These are phyloP conservation scores for Poeciliopsis presidionis DNA, from an alignment of 2,797 vertebrate genomes.

Conservation along the genomic window DNA sequence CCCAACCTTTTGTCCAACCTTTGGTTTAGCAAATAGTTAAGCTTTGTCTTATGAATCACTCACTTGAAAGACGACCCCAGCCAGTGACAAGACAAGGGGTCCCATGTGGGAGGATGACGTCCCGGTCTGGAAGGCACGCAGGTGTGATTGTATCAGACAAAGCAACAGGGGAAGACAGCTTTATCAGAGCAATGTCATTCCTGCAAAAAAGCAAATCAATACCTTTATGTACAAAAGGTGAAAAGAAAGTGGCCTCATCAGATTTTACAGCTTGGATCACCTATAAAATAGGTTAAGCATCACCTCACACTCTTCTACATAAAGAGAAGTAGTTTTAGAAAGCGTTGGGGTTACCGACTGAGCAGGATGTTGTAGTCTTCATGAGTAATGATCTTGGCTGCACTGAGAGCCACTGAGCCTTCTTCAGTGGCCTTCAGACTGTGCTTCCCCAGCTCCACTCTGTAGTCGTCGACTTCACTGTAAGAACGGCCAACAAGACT, in stretches of 20 bases:
- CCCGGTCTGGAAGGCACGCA: conserved; percentile 75
- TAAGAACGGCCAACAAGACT: conserved; percentile 24
- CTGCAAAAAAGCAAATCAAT: conserved; percentile 35
- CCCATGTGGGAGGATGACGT: conserved; percentile 63
- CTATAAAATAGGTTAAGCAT: neutral
- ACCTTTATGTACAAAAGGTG: neutral
- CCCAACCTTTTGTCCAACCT: neutral
- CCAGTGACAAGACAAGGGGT: conserved; percentile 82
- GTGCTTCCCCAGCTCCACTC: conserved; percentile 83
- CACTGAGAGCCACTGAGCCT: conserved; percentile 62
- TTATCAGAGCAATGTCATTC: conserved; percentile 88
- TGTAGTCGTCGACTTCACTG: conserved; percentile 77
- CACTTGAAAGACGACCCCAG: conserved; percentile 85
- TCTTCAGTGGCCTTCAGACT: conserved; percentile 71
- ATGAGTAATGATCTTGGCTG: conserved; percentile 76
- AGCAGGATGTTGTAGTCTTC: conserved; percentile 77
- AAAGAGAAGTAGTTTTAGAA: neutral
- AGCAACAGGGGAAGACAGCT: conserved; percentile 75
- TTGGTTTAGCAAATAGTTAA: neutral
- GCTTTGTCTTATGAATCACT: conserved; percentile 42
- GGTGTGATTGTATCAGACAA: conserved; percentile 77
- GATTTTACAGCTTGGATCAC: neutral
- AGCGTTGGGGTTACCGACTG: conserved; percentile 67
- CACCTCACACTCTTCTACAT: neutral
- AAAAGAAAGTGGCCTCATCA: neutral